Base-by-base conservation (phyloP, 2,113 vertebrate genomes). In the Myanophis thanlyinensis region DNA sequence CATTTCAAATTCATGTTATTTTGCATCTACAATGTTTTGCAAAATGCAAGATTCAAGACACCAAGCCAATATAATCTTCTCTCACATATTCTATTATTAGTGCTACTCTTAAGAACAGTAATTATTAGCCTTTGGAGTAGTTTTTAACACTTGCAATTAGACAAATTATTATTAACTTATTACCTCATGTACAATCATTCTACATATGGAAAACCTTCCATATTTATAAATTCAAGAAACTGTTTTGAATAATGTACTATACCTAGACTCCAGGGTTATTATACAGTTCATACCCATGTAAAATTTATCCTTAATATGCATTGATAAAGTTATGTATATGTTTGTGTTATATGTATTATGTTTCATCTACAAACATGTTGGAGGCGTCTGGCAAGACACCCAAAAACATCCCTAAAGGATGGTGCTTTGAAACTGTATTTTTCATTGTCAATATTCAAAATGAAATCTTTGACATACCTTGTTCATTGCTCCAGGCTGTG, bases 401-500 rank as follows among this genome's bases (percentile, higher is more conserved):
- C 35, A 1, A 9, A 85, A 89, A 13, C 4, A 4, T 25, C 88
- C 7, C 51, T 44, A 87, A 62, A 49, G 23, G 46, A 30, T 85
- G 18, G 46, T 18, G 40, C 23, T 87, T 84, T 22, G 8, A 80
- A 92, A 89, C 5, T 54, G 18, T 47, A 22, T 49, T 13, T 91
- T 85, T 52, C 48, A 90, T 9, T 80, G n/a, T 22, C 54, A 92
- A 13, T 15, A 40, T 88, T 89, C 73, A 89, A n/a, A 89, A 51
- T n/a, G 85, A 51, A 56, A 93, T 93, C 11, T 30, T 92, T 44
- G 4, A 49, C 92, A 94, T 97, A 99, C 98, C 98, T 98, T 98
- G 97, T 97, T 99, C 96, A 98, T 97, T 90, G 98, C 96, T 95
- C 98, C 98, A 86, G 98, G 98, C 93, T 99, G 99, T 49, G 99